These are phyloP conservation scores for Salvelinus fontinalis DNA, from an alignment of 2,113 vertebrate species.

Conservation along the genomic window DNA sequence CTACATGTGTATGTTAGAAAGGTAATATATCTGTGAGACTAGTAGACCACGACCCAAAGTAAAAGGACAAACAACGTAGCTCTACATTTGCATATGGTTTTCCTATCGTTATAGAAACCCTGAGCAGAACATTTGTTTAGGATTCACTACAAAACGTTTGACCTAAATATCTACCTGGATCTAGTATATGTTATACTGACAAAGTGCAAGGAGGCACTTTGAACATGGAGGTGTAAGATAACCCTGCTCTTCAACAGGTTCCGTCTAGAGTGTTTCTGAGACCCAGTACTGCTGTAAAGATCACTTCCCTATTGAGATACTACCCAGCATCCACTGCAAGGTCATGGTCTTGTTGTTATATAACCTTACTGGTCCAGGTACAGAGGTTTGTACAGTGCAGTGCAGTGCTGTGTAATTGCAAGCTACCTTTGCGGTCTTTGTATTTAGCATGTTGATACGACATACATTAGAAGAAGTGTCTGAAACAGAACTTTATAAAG, in stretches of 20 bases:
- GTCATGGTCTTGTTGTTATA: constrained; percentile 39
- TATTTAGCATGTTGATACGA: neutral
- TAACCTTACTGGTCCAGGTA: constrained; percentile 33
- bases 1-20: constrained; percentile 22
- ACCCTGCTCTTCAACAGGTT: neutral
- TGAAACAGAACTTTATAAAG: constrained; percentile 3
- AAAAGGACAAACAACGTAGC: constrained; percentile 13
- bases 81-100: constrained; percentile 24
- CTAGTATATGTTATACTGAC: constrained; percentile 69
- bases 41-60: constrained; percentile 19
- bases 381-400: constrained; percentile 34
- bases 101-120: constrained; percentile 42
- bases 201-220: constrained; percentile 83
- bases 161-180: constrained; percentile 43
- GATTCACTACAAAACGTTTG: constrained; percentile 41
- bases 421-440: constrained; percentile 11
- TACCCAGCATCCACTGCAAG: constrained; percentile 22
- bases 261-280: constrained; percentile 15
- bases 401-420: constrained; percentile 21
- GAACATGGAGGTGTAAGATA: constrained; percentile 61
- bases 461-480: neutral
- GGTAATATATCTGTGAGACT: constrained; percentile 29
- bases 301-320: constrained; percentile 24
- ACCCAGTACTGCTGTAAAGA: constrained; percentile 18
- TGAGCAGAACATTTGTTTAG: constrained; percentile 47